phyloP scores from a whole-genome alignment of 2,797 vertebrate genomes.

The Synanceia verrucosa region DNA sequence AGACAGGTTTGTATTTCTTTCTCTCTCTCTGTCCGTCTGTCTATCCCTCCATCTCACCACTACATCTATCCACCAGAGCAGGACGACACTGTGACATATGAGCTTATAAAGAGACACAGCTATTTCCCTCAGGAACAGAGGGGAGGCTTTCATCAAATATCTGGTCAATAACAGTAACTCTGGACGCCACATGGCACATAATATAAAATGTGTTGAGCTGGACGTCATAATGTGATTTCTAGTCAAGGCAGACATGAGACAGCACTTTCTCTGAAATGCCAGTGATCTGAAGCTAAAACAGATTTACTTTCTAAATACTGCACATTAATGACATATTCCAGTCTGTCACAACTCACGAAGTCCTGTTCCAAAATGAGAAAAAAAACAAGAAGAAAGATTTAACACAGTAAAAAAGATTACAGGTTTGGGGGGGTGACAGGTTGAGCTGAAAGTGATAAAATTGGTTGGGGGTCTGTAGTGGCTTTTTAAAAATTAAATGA shows the following conservation, averaged over 20 bases:
- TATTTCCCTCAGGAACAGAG: not conserved
- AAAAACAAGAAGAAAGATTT: not conserved
- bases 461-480: no score
- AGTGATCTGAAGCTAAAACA: not conserved
- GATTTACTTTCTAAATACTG: conserved; percentile 37
- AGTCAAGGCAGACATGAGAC: conserved; percentile 4
- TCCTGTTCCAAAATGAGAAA: conserved; percentile 46
- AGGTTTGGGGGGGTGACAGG: not conserved
- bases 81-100: conserved; percentile 11
- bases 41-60: not conserved
- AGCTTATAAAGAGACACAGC: not conserved
- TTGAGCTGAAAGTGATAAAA: not conserved
- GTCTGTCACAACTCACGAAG: conserved; percentile 8
- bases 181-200: conserved; percentile 15
- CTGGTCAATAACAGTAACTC: conserved; percentile 47
- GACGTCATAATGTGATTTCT: conserved; percentile 3
- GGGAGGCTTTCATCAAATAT: conserved; percentile 8
- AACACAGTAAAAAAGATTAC: not conserved
- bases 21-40: conserved; percentile 53
- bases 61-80: not conserved
- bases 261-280: not conserved
- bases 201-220: conserved; percentile 24
- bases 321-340: conserved; percentile 30
- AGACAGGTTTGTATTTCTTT: conserved; percentile 54
- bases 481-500: no score